phyloP scores from a whole-genome alignment of 2,797 vertebrate genomes.

The Parauchenoglanis punctatus region DNA sequence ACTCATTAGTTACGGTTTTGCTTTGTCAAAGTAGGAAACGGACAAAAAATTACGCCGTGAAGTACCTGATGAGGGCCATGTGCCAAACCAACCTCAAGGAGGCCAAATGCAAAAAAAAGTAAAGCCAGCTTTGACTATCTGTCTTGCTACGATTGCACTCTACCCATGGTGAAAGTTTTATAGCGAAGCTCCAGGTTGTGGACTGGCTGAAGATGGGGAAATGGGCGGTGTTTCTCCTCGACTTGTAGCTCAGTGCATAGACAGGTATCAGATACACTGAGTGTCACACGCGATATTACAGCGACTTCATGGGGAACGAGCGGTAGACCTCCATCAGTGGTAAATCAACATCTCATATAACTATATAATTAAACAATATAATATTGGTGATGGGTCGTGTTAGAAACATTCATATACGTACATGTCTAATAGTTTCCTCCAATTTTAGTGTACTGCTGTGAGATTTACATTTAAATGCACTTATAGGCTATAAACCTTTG shows the following conservation, averaged over 20 bases:
- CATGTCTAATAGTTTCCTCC: background rate
- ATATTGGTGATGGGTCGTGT: background rate
- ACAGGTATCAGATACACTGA: background rate
- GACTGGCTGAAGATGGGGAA: background rate
- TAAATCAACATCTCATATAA: constrained; percentile 36
- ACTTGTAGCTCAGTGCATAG: background rate
- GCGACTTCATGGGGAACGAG: constrained; percentile 36
- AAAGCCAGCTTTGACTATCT: background rate
- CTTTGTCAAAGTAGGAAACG: constrained; percentile 46
- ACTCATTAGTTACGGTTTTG: constrained; percentile 41
- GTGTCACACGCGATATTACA: constrained; percentile 16
- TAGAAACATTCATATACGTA: background rate
- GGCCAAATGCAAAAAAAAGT: background rate
- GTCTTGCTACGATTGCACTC: too few relatives aligned
- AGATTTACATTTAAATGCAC: background rate
- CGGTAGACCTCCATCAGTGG: constrained; percentile 38
- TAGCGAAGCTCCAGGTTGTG: background rate
- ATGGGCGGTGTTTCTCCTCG: constrained; percentile 21
- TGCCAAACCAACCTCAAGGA: constrained; percentile 2
- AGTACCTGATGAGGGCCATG: constrained; percentile 14
- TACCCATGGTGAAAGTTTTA: background rate
- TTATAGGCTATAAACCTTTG: background rate
- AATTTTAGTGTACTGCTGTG: background rate
- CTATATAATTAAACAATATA: background rate
- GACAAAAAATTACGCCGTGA: constrained; percentile 27